Evolutionary conservation across 2,888 invertebrate species (phyloP), one percentile per base, ranked within the genome.

Genomic region (Oegoconia quadripuncta): DNA sequence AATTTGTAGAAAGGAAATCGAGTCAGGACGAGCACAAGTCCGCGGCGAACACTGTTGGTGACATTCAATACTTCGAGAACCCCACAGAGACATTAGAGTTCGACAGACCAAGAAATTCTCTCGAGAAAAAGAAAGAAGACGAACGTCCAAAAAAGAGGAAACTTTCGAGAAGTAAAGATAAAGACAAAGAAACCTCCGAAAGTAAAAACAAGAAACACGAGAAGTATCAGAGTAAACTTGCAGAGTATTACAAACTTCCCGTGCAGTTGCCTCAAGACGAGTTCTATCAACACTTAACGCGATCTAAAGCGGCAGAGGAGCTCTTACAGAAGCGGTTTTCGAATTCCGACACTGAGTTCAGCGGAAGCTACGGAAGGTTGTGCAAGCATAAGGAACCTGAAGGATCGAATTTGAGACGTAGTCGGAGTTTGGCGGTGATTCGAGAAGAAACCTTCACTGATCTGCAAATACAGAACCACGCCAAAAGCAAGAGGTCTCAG

Each of bases 361-460:
- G 75, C 52, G 82, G 80, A 7, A 86, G 82, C 56, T 86, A 86
- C 81, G 86, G 84, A 41, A 71, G 81, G 61, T 56, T 86, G 60
- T 87, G 86, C 58, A 88, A 84, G 50, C 86, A 86, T 47, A 86
- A 82, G 57, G 86, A 88, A 53, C 67, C 78, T 40, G 87, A 88
- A 64, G 82, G 82, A 28, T 81, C 86, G 32, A 91, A 90, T 68
- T 82, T 93, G 61, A 88, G 93, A 40, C 82, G 87, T 41, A 93
- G 93, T 60, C 88, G 92, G 59, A 93, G 93, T 63, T 90, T 94
- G 64, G 93, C 93, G 46, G 92, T 93, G 44, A 93, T 93, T 68
- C 89, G 93, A 67, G 94, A 94, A 71, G 93, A 94, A 76, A 91
- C 93, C 29, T 93, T 91, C 76, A 91, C 91, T 59, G 92, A 91